Evolutionary conservation across 2,113 vertebrate genomes (phyloP), one percentile per base, ranked within the genome.

Genomic region (Solenodon paradoxus): DNA sequence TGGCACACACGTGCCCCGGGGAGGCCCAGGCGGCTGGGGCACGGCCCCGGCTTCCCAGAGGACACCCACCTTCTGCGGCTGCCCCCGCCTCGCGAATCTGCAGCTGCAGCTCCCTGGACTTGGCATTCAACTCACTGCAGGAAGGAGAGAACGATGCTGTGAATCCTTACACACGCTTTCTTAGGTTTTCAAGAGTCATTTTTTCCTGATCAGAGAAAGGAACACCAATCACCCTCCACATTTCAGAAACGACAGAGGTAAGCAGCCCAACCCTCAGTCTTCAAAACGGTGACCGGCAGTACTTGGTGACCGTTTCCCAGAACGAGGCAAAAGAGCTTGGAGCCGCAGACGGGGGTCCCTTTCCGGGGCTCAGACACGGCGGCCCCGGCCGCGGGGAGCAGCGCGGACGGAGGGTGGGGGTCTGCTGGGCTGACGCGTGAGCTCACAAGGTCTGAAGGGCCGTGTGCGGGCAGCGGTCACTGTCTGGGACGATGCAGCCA

Each of bases 41-140:
- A 17, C 1, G 15, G 32, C 64, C 69, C 68, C 28, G 40, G 7
- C 61, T 32, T 10, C 55, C 45, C 20, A 12, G 8, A 28, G 7
- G 35, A 77, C 97, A 99, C 99, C 98, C 98, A 99, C 99, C 98
- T 68, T 99, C 98, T 42, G 95, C 96, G 96, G 98, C 87, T 38
- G 90, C 97, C 32, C 97, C 98, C 16, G 98, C 98, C 96, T 99
- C 99, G 80, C 98, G 72, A 95, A 99, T 64, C 97, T 98, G 98
- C 95, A 99, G 97, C 53, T 97, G 98, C 95, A 99, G 97, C 90
- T 99, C 98, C 98, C 99, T 99, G 38, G 99, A 99, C 98, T 98
- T 99, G 97, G 99, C 99, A 90, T 99, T 99, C 98, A 99, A 92
- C 97, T 99, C 99, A 97, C 99, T 99, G 98, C 38, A 71, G 97